Evolutionary conservation across 1,140 invertebrate species (phyloP).

Genomic region (Mycetomoellerius zeteki): DNA sequence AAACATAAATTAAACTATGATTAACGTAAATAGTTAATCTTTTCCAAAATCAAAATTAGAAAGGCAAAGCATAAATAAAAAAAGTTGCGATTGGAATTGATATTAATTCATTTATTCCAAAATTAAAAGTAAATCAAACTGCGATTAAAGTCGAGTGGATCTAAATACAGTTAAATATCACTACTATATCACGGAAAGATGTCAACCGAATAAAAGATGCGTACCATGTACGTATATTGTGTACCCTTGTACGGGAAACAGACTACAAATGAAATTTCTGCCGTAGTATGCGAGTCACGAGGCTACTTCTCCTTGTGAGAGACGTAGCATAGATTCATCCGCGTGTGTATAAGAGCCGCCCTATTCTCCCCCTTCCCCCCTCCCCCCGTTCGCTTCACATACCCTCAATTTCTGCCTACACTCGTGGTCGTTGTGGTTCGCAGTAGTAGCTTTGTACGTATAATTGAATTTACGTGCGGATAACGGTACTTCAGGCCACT

Average conservation of each 20-base stretch:
- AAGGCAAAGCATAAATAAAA: neutral
- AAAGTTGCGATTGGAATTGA: neutral
- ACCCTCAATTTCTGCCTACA: constrained; percentile 71
- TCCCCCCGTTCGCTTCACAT: constrained; percentile 48
- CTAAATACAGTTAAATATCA: neutral
- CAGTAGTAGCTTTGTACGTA: constrained; percentile 79
- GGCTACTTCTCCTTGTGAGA: constrained; percentile 52
- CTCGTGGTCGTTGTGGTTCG: constrained; percentile 75
- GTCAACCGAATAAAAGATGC: constrained; percentile 19
- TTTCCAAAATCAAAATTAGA: neutral
- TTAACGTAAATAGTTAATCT: neutral
- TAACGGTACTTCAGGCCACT: constrained; percentile 66
- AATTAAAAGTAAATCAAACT: constrained; percentile 25
- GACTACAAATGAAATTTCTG: constrained; percentile 69
- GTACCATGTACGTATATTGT: neutral
- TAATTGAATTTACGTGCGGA: constrained; percentile 81
- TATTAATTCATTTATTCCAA: neutral
- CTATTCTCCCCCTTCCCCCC: constrained; percentile 59
- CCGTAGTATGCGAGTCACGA: constrained; percentile 63
- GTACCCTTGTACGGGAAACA: constrained; percentile 12
- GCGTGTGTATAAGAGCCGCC: constrained; percentile 58
- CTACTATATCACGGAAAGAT: neutral
- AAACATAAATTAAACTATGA: neutral
- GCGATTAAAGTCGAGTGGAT: neutral
- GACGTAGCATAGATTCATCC: constrained; percentile 68